phyloP scores from a whole-genome alignment of 2,797 vertebrate species.

The Gymnothorax javanicus region DNA sequence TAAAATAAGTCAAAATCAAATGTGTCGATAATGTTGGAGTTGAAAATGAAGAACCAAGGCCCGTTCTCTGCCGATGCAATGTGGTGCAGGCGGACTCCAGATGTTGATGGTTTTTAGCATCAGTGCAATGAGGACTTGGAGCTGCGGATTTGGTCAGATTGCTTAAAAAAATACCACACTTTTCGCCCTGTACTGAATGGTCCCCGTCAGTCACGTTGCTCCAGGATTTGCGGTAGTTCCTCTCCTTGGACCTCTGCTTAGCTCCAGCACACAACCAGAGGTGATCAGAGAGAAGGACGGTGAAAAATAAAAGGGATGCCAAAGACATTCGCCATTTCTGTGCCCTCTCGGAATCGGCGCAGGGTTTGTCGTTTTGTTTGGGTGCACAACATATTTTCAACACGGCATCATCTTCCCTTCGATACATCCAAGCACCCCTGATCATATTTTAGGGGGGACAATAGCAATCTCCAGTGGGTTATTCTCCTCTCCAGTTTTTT shows the following conservation, averaged over 20 bases:
- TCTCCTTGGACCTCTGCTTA: conserved; percentile 63
- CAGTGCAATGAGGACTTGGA: conserved; percentile 54
- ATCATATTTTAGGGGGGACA: conserved; percentile 75
- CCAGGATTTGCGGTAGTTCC: conserved; percentile 46
- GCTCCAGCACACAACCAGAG: conserved; percentile 78
- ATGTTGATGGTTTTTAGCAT: conserved; percentile 50
- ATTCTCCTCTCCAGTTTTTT: conserved; percentile 54
- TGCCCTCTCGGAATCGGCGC: conserved; percentile 77
- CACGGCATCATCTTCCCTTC: conserved; percentile 73
- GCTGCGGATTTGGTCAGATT: conserved; percentile 69
- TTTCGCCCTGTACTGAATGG: conserved; percentile 48
- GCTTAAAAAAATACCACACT: conserved; percentile 65
- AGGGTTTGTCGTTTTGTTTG: conserved; percentile 71
- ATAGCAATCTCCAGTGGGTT: conserved; percentile 49
- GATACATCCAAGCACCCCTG: conserved; percentile 80
- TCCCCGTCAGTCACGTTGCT: conserved; percentile 46
- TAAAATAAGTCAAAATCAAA: conserved; percentile 79
- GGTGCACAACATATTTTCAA: conserved; percentile 74
- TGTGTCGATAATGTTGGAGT: conserved; percentile 72
- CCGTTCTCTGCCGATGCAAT: conserved; percentile 63
- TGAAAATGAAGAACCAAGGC: conserved; percentile 63
- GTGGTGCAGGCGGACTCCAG: conserved; percentile 65
- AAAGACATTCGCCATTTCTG: conserved; percentile 82
- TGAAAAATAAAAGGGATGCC: conserved; percentile 78
- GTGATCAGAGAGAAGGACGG: conserved; percentile 79